Conservation (phyloP, 2,113 vertebrate species). For the Hiodon alosoides region DNA sequence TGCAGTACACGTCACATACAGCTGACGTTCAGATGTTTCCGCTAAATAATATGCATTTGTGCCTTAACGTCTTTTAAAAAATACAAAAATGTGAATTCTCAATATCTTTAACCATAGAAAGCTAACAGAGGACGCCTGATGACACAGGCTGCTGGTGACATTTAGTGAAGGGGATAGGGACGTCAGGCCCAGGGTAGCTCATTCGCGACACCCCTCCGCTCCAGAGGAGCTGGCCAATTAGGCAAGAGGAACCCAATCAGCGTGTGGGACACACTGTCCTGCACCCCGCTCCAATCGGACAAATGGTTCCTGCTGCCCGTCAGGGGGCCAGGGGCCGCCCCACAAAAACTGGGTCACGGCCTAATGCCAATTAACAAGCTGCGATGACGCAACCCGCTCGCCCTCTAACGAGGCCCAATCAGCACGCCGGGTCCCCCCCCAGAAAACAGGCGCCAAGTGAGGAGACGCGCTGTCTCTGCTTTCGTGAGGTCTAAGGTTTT, state of each 20-base stretch:
- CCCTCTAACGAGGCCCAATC: no score
- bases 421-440: no score
- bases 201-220: conserved; percentile 19
- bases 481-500: no score
- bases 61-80: no score
- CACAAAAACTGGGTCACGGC: conserved; percentile 44
- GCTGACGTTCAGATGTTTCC: no score
- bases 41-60: no score
- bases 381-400: conserved; percentile 21
- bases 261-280: neutral
- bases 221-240: conserved; percentile 26
- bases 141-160: neutral
- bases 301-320: neutral
- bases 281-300: neutral
- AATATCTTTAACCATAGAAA: no score
- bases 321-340: conserved; percentile 27
- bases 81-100: no score
- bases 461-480: no score
- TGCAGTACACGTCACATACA: no score
- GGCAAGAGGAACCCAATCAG: conserved; percentile 2
- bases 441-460: no score
- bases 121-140: no score
- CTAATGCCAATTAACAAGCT: conserved; percentile 39
- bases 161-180: conserved; percentile 19
- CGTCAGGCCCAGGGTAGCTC: conserved; percentile 14